Base-by-base conservation (phyloP, 2,113 vertebrate species). In the Haemorhous mexicanus region DNA sequence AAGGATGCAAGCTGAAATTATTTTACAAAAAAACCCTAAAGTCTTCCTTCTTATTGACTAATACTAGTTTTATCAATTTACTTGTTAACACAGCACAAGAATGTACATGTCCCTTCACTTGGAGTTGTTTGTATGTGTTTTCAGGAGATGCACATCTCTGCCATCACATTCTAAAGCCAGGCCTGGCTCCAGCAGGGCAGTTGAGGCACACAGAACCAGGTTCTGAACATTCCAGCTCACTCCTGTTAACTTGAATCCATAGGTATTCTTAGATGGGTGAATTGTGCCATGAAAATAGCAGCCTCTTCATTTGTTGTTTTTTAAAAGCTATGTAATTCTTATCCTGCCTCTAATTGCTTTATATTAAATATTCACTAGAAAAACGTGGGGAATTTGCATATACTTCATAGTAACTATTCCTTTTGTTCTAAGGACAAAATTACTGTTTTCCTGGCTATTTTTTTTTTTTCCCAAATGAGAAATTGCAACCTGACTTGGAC, bases 311-410 rank as follows among this genome's bases (percentile, higher is more conserved):
- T 27, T 1, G 0, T 28, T 73, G 11, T 1, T 17, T 90, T 92
- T 92, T 70, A 59, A 94, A 86, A 86, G 37, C 14, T 30, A 6
- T 69, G 24, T 74, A 86, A 90, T 73, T 70, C 77, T 87, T 81
- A 28, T 27, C 37, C 21, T 86, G 20, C 24, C 43, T 88, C 61
- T 95, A 92, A 84, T 59, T 92, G 63, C 26, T 30, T 90, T 74
- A n/a, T 87, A 78, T 84, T 93, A 91, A 83, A 90, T 75, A 92
- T 87, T 94, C 86, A 90, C 68, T 84, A 84, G 72, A 84, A 90
- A 90, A 55, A 87, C 15, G 28, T 11, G 3, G 46, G 9, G 43
- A 93, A 91, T 56, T 81, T 61, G n/a, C 47, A 92, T 52, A 68
- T 80, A 62, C 24, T 84, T 91, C 73, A 90, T 33, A 63, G 32